phyloP scores from a whole-genome alignment of 2,888 invertebrate genomes.

The Melipona beecheii region DNA sequence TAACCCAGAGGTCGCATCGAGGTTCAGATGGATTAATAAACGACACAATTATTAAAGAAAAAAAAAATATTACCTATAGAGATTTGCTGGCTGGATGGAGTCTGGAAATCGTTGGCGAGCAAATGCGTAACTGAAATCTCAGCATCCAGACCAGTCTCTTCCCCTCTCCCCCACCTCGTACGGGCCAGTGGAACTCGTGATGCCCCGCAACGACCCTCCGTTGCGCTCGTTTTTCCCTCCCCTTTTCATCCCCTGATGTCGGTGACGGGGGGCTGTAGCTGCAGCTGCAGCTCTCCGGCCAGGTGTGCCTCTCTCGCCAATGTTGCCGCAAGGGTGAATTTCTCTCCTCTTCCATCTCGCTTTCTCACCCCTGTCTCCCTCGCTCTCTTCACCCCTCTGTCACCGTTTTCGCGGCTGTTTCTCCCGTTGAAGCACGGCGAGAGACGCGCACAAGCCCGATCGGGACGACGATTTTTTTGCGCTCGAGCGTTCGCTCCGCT shows the following conservation, averaged over 20 bases:
- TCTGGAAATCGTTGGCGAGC: slow-evolving; percentile 65
- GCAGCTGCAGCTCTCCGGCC: slow-evolving; percentile 81
- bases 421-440: slow-evolving; percentile 42
- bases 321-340: slow-evolving; percentile 77
- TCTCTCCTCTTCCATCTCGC: slow-evolving; percentile 56
- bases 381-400: slow-evolving; percentile 24
- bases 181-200: slow-evolving; percentile 61
- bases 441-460: slow-evolving; percentile 39
- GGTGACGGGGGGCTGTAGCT: slow-evolving; percentile 74
- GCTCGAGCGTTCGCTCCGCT: slow-evolving; percentile 28
- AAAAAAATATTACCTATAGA: slow-evolving; percentile 44
- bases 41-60: background rate
- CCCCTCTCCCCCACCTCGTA: slow-evolving; percentile 43
- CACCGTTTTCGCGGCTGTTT: slow-evolving; percentile 39
- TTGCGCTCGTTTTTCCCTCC: slow-evolving; percentile 76
- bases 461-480: slow-evolving; percentile 46
- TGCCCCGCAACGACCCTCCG: slow-evolving; percentile 74
- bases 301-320: slow-evolving; percentile 80
- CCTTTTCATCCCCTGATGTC: slow-evolving; percentile 81
- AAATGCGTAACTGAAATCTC: slow-evolving; percentile 82
- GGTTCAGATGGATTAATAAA: background rate
- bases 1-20: background rate
- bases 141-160: slow-evolving; percentile 74
- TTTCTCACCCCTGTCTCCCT: background rate
- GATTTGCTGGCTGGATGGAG: slow-evolving; percentile 50